These are phyloP conservation scores for Drosophila nannoptera DNA, from an alignment of 1,140 invertebrate genomes.

Conservation along the genomic window DNA sequence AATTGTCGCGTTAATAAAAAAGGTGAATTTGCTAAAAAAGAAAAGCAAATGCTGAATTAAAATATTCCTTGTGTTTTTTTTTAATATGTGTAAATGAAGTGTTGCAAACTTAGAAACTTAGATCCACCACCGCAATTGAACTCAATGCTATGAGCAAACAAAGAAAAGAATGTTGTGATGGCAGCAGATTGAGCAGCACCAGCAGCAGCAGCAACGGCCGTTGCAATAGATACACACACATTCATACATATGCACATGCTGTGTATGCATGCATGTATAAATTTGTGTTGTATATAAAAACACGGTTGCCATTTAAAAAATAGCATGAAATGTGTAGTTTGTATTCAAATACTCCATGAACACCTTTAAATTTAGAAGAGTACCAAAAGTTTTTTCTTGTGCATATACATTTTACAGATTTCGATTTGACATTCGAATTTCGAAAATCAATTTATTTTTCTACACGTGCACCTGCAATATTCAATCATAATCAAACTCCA, in stretches of 20 bases:
- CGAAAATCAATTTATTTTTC: neutral
- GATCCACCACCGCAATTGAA: constrained; percentile 24
- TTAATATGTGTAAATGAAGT: constrained; percentile 16
- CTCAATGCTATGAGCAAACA: constrained; percentile 30
- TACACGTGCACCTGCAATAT: neutral
- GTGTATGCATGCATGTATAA: constrained; percentile 7
- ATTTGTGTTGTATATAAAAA: constrained; percentile 9
- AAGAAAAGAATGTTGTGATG: constrained; percentile 53
- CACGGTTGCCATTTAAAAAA: constrained; percentile 11
- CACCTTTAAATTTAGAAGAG: neutral
- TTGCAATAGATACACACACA: constrained; percentile 44
- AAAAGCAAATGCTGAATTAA: constrained; percentile 34
- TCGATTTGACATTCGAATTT: neutral
- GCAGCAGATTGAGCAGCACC: constrained; percentile 16
- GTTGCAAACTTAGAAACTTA: neutral
- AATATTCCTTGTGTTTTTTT: constrained; percentile 1
- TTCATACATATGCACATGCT: constrained; percentile 22
- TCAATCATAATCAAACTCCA: neutral
- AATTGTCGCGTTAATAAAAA: constrained; percentile 31
- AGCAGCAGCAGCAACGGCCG: constrained; percentile 25
- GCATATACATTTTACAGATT: neutral
- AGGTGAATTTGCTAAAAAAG: constrained; percentile 32
- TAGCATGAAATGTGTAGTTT: neutral
- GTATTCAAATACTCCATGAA: neutral
- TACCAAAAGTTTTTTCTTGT: neutral